Base-by-base conservation (phyloP, 2,888 invertebrate genomes). In the Pristionchus fissidentatus region DNA sequence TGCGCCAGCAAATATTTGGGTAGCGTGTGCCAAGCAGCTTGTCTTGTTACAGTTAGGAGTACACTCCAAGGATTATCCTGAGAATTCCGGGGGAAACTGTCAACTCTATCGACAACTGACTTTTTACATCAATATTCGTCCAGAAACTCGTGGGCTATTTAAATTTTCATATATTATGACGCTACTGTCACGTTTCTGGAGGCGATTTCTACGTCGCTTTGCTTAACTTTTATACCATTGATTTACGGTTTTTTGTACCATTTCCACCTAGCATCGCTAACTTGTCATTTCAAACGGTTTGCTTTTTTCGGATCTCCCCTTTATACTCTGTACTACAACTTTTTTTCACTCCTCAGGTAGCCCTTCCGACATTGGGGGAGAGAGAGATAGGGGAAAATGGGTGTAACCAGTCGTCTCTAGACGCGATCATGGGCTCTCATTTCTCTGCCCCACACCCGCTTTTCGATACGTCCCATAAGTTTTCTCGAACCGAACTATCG, bases 381-480 rank as follows among this genome's bases (percentile, higher is more conserved):
- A n/a, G n/a, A n/a, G n/a, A n/a, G n/a, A n/a, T n/a, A n/a, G n/a
- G n/a, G n/a, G n/a, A n/a, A n/a, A n/a, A n/a, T n/a, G 77, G 52
- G 77, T 70, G 70, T 70, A 70, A 78, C 80, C 81, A 85, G 84
- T 77, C 55, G 83, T 78, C 75, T 49, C 81, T 80, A 75, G 73
- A 75, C 83, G 77, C 81, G 78, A 84, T 83, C 79, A 52, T n/a
- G n/a, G n/a, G n/a, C 84, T 83, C 81, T 85, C 84, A 79, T 79
- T 78, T 79, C 80, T 85, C 84, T 29, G 46, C 73, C 75, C 85
- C 70, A 60, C 82, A 83, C 83, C 84, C 70, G 55, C 60, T 82
- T 49, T 81, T 60, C 60, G 41, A 57, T 60, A 26, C 60, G 8
- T 4, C 60, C 35, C 57, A 38, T 62, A 5, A 57, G 32, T 60